Evolutionary conservation across 2,797 vertebrate species (phyloP).

Genomic region (Hydrocynus forskahlii): DNA sequence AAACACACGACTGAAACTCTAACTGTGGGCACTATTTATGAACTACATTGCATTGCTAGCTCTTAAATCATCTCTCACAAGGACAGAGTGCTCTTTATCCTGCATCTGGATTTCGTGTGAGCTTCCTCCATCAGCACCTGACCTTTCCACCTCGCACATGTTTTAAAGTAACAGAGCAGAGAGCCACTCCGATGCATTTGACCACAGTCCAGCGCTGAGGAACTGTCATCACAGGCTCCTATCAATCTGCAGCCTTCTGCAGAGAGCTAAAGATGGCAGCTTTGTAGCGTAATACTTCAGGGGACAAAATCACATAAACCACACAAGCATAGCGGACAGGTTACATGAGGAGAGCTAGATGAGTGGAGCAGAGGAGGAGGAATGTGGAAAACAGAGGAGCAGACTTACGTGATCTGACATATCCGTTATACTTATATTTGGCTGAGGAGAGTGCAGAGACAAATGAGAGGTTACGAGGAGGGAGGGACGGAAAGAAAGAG

Average conservation of each 20-base stretch:
- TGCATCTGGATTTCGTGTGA: conserved; percentile 56
- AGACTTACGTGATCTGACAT: conserved; percentile 86
- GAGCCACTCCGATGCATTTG: conserved; percentile 46
- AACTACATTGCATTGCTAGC: conserved; percentile 44
- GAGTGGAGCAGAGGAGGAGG: conserved; percentile 31
- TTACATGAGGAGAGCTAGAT: conserved; percentile 52
- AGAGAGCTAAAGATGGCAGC: conserved; percentile 62
- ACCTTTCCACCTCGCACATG: conserved; percentile 49
- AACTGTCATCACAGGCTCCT: conserved; percentile 45
- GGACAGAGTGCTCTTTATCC: conserved; percentile 46
- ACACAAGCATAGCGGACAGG: conserved; percentile 51
- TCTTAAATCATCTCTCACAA: conserved; percentile 51
- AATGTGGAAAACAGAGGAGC: conserved; percentile 59
- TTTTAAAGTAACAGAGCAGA: conserved; percentile 45
- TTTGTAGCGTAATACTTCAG: conserved; percentile 58
- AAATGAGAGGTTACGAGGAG: conserved; percentile 81
- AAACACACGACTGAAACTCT: conserved; percentile 74
- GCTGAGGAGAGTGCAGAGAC: conserved; percentile 86
- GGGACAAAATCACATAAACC: conserved; percentile 61
- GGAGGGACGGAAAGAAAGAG: conserved; percentile 62
- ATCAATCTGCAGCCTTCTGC: conserved; percentile 53
- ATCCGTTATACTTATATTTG: conserved; percentile 89
- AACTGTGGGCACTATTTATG: conserved; percentile 45
- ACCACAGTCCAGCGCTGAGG: conserved; percentile 41
- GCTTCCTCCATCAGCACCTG: conserved; percentile 37